A percentile compares a stretch with the other conserved stretches of the same genome.
Evolutionary conservation across 2,888 invertebrate species (phyloP).

Genomic region (Dermolepida albohirtum): DNA sequence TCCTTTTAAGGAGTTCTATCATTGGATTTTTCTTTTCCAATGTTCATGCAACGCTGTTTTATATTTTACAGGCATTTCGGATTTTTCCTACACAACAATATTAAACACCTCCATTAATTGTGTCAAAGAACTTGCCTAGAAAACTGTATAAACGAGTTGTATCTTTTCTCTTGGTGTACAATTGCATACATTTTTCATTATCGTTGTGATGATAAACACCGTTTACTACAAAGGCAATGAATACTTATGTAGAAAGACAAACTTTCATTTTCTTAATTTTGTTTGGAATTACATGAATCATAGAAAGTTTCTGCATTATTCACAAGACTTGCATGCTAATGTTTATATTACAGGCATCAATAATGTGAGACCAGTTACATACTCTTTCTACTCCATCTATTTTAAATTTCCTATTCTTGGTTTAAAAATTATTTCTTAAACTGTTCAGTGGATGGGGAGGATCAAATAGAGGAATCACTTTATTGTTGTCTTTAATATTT

Average conservation of each 20-base stretch:
- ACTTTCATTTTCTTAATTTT: too few relatives aligned
- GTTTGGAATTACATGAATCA: too few relatives aligned
- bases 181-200: constrained; percentile 5
- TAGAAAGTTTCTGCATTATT: too few relatives aligned
- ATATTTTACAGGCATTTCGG: too few relatives aligned
- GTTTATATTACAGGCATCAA: too few relatives aligned
- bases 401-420: constrained; percentile 20
- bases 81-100: background rate
- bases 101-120: constrained; percentile 21
- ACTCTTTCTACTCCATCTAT: constrained; percentile 13
- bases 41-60: too few relatives aligned
- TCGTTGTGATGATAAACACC: constrained; percentile 42
- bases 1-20: too few relatives aligned
- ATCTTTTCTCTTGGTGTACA: constrained; percentile 4
- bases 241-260: constrained; percentile 49
- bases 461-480: constrained; percentile 41
- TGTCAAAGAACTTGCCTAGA: constrained; percentile 29
- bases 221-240: constrained; percentile 46
- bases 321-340: too few relatives aligned
- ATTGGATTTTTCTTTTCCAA: too few relatives aligned
- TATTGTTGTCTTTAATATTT: constrained; percentile 29
- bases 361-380: too few relatives aligned
- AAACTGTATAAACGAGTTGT: constrained; percentile 19
- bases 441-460: too few relatives aligned
- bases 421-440: constrained; percentile 41